Base-by-base conservation (phyloP, 2,888 invertebrate species). In the Polymixis flavicincta region DNA sequence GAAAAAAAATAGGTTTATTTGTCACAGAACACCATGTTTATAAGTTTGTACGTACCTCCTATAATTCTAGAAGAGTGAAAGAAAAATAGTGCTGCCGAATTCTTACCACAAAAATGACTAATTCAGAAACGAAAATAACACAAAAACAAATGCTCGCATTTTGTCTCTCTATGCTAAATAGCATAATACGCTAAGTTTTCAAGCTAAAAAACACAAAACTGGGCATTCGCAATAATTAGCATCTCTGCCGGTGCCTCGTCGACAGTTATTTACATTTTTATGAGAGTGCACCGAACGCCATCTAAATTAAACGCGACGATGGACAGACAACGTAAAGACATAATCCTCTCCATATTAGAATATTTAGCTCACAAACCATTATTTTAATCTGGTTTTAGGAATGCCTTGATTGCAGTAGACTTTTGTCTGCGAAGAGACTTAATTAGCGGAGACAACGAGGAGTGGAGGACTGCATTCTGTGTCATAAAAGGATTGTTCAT, bases 231-330 rank as follows among this genome's bases (percentile, higher is more conserved):
- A 71, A 87, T 86, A 85, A 86, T 86, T 86, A 84, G 80, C 82
- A 74, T 79, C 75, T 64, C 85, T 55, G 72, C 59, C 82, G 32
- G 61, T n/a, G 57, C 65, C 65, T 76, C 69, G 74, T 17, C 67
- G 64, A 67, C 69, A 67, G 78, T 74, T 85, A 92, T 92, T 92
- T 91, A 89, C 92, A 92, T 92, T 92, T 92, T 92, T 91, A 92
- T 91, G 90, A 91, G 89, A 90, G 84, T 89, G 89, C 91, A 87
- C 83, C 88, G 82, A 86, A 83, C 85, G 82, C 81, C 78, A 82
- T 80, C 86, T 87, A 86, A 86, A 88, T 87, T 82, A 87, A 86
- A 85, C 80, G 75, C 82, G 75, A 64, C 78, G 76, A 80, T 87
- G 86, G 82, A 85, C 83, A 83, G 60, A 80, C 37, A 76, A 71